Evolutionary conservation across 2,113 vertebrate species (phyloP).

Genomic region (Pampusana beccarii): DNA sequence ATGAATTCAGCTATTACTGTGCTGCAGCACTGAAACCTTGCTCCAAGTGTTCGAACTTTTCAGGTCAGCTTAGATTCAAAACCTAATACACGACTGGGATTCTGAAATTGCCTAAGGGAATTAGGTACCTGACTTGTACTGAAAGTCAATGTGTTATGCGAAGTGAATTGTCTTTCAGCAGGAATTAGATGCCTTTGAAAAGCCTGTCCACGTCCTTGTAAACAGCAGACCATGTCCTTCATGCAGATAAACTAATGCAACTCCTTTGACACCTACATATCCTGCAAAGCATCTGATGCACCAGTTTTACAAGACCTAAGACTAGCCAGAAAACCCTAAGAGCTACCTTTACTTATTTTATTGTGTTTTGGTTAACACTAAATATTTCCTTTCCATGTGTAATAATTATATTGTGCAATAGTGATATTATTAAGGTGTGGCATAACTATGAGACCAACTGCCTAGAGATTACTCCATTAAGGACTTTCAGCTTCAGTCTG

Average conservation of each 20-base stretch:
- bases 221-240: neutral
- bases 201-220: neutral
- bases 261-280: neutral
- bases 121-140: neutral
- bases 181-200: constrained; percentile 4
- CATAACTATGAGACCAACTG: neutral
- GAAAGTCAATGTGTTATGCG: neutral
- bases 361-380: neutral
- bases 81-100: neutral
- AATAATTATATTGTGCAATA: neutral
- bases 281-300: neutral
- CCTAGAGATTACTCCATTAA: neutral
- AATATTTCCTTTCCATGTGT: neutral
- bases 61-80: constrained; percentile 38
- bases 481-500: neutral
- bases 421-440: neutral
- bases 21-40: neutral
- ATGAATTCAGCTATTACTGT: constrained; percentile 19
- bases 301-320: neutral
- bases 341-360: neutral
- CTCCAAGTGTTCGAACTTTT: neutral
- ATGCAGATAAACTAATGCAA: neutral
- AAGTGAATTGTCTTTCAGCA: constrained; percentile 4
- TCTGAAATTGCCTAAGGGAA: neutral
- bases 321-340: neutral